Percentiles rank a stretch among this genome's conserved stretches.
Conservation (phyloP, 2,113 vertebrate species). For the Zingel zingel region DNA sequence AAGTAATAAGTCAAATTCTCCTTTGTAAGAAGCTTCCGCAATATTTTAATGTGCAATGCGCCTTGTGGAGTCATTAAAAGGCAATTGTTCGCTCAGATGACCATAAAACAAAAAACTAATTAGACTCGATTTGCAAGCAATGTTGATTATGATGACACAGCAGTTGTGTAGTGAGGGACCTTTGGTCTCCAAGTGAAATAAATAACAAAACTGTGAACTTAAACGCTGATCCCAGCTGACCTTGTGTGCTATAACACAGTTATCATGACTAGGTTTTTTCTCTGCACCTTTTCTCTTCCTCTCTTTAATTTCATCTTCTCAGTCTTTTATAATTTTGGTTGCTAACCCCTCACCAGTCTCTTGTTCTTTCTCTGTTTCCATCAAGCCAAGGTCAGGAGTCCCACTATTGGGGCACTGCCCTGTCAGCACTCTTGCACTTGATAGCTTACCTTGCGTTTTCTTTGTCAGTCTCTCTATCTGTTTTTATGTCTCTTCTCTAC, state of each 20-base stretch:
- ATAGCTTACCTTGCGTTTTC: constrained; percentile 71
- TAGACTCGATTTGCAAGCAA: constrained; percentile 3
- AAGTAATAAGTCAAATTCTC: constrained; percentile 16
- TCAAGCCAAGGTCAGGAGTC: constrained; percentile 71
- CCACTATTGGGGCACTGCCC: constrained; percentile 56
- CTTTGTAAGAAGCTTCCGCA: neutral
- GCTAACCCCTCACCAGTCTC: constrained; percentile 28
- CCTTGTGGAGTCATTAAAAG: constrained; percentile 30
- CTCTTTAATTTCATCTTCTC: constrained; percentile 48
- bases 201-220: neutral
- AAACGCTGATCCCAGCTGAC: constrained; percentile 34
- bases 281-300: constrained; percentile 42
- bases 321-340: constrained; percentile 35
- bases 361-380: constrained; percentile 37
- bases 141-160: constrained; percentile 45
- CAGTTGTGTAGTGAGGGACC: constrained; percentile 13
- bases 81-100: constrained; percentile 21
- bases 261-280: constrained; percentile 39
- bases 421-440: constrained; percentile 62
- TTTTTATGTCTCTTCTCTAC: constrained; percentile 41
- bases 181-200: constrained; percentile 25
- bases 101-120: constrained; percentile 26
- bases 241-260: constrained; percentile 20
- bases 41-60: constrained; percentile 14
- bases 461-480: constrained; percentile 51